A percentile compares a stretch with the other conserved stretches of the same genome.
These are phyloP conservation scores for Zeuzera pyrina DNA, from an alignment of 2,888 invertebrate genomes.

Conservation along the genomic window DNA sequence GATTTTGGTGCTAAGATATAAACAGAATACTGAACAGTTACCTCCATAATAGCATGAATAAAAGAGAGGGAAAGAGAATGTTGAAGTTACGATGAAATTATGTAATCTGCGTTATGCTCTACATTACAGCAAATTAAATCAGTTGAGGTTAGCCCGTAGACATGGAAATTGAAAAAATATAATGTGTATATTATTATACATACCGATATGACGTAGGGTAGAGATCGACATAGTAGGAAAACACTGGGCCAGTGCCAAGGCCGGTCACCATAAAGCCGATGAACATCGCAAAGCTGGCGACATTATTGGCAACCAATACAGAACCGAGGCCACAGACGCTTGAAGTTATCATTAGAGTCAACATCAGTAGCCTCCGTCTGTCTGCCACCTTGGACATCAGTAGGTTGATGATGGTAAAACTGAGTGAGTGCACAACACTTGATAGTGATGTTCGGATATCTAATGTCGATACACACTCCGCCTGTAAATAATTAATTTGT, in stretches of 20 bases:
- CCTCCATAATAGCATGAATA: too few species aligned
- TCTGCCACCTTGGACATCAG: conserved; percentile 24
- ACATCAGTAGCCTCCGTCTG: conserved; percentile 25
- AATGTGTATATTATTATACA: too few species aligned
- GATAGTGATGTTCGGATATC: conserved; percentile 5
- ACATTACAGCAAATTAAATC: too few species aligned
- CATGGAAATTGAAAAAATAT: too few species aligned
- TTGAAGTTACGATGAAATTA: too few species aligned
- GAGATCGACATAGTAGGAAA: conserved; percentile 35
- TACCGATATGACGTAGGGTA: conserved; percentile 39
- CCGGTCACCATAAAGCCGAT: conserved; percentile 25
- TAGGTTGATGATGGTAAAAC: conserved; percentile 24
- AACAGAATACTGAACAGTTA: too few species aligned
- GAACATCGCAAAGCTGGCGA: conserved; percentile 28
- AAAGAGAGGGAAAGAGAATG: too few species aligned
- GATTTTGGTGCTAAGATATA: too few species aligned
- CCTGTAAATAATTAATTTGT: too few species aligned
- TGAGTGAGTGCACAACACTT: conserved; percentile 5
- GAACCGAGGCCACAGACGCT: conserved; percentile 20
- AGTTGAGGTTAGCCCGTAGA: too few species aligned
- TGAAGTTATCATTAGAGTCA: conserved; percentile 21
- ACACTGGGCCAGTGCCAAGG: conserved; percentile 28
- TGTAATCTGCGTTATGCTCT: too few species aligned
- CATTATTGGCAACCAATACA: conserved; percentile 20
- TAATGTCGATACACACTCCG: conserved; percentile 6